These are phyloP conservation scores for Gonioctena quinquepunctata DNA, from an alignment of 1,140 invertebrate genomes.

Conservation along the genomic window DNA sequence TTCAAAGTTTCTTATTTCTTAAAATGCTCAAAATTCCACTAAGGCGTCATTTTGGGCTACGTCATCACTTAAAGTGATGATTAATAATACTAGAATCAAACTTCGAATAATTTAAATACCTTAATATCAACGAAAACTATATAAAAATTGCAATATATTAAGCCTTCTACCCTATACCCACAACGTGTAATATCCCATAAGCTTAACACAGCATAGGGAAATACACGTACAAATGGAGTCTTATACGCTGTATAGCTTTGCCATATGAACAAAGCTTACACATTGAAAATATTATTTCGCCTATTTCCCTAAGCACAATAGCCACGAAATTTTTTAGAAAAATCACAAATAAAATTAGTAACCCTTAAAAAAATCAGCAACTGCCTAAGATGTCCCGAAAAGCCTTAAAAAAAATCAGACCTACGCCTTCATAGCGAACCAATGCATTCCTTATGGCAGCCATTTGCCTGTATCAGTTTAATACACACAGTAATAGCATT, in stretches of 20 bases:
- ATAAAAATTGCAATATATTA: slow-evolving; percentile 27
- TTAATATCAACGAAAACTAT: slow-evolving; percentile 23
- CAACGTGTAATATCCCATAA: slow-evolving; percentile 35
- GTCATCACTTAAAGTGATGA: slow-evolving; percentile 46
- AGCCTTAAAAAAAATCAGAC: slow-evolving; percentile 34
- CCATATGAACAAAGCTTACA: slow-evolving; percentile 54
- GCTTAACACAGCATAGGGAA: slow-evolving; percentile 44
- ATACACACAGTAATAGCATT: slow-evolving; percentile 40
- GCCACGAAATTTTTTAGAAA: slow-evolving; percentile 29
- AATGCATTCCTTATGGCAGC: slow-evolving; percentile 56
- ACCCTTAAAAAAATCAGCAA: slow-evolving; percentile 32
- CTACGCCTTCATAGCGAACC: slow-evolving; percentile 21
- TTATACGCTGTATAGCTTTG: slow-evolving; percentile 46
- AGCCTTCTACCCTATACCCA: slow-evolving; percentile 27
- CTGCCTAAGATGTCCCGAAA: neutral
- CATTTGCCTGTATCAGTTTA: slow-evolving; percentile 46
- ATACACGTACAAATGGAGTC: slow-evolving; percentile 54
- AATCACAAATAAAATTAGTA: slow-evolving; percentile 37
- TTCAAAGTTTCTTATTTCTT: slow-evolving; percentile 11
- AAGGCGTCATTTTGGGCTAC: slow-evolving; percentile 41
- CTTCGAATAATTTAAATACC: slow-evolving; percentile 1
- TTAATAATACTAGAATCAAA: slow-evolving; percentile 24
- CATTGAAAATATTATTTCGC: slow-evolving; percentile 32
- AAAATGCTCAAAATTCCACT: slow-evolving; percentile 32
- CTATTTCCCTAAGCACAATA: slow-evolving; percentile 17